Evolutionary conservation across 1,140 invertebrate genomes (phyloP), one percentile per base, ranked within the genome.

Genomic region (Trachymyrmex septentrionalis): DNA sequence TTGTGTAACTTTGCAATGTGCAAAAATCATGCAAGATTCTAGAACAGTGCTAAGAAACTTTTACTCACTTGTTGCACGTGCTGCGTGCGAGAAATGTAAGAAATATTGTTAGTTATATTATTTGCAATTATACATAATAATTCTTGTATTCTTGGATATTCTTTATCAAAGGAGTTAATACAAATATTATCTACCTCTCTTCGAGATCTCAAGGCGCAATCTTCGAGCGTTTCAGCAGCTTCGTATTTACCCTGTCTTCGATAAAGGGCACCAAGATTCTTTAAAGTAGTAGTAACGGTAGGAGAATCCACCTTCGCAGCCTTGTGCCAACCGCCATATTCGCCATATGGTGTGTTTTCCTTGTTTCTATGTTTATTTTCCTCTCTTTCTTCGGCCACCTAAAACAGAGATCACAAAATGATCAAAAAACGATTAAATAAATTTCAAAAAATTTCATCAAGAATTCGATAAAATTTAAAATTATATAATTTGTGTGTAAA

Each of bases 291-390:
- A 16, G 99, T 99, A 7, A 99, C 99, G 3, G 99, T 99, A 0
- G 99, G 99, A 44, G 98, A 99, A 94, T 99, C 99, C 66, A 99
- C 99, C 96, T 99, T 99, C n/a, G 98, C 98, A 50, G 99, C 98
- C 96, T 99, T 99, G 92, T 99, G 98, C 99, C 99, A 99, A 3
- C 98, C 98, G 27, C 99, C 98, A 93, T 99, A 99, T 93, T 99
- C 99, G 9, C 98, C 98, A 91, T 99, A 99, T 0, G 98, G 98
- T 27, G 97, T 97, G 91, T 98, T 98, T 92, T 99, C 98, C 92
- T 98, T 98, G 93, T 98, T 98, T 93, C 98, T 97, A 90, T 98
- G 98, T 95, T 99, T 99, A 94, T 98, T 98, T 93, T 99, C 98
- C 95, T 99, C 99, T 30, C 99, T 96, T 93, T 99, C 99, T 95